These are phyloP conservation scores for Periophthalmus modestus DNA, from an alignment of 2,113 vertebrate species.

Conservation along the genomic window DNA sequence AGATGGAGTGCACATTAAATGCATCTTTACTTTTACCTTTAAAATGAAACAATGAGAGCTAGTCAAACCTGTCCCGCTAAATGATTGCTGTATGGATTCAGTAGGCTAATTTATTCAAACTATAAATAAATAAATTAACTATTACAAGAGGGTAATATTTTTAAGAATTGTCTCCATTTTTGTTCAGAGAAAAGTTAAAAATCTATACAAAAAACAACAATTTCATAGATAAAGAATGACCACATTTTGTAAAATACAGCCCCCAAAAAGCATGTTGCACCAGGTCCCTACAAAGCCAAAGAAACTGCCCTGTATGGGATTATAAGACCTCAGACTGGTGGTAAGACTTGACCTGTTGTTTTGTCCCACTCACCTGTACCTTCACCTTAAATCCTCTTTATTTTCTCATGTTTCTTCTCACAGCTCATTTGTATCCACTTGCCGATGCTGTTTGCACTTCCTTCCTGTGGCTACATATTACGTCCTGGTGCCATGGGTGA, in stretches of 20 bases:
- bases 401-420: not conserved
- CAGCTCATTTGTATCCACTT: slow-evolving; percentile 3
- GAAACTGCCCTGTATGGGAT: not conserved
- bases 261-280: too few species aligned
- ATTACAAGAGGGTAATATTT: too few species aligned
- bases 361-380: not conserved
- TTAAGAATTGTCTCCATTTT: too few species aligned
- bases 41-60: too few species aligned
- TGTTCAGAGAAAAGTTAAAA: too few species aligned
- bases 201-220: too few species aligned
- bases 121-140: too few species aligned
- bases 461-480: slow-evolving; percentile 30
- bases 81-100: too few species aligned
- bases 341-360: slow-evolving; percentile 3
- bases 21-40: slow-evolving; percentile 17
- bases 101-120: too few species aligned
- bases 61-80: too few species aligned
- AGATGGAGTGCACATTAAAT: slow-evolving; percentile 39
- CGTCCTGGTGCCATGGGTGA: slow-evolving; percentile 52
- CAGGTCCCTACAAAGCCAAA: not conserved
- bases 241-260: too few species aligned
- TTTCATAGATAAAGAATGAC: too few species aligned
- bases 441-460: not conserved
- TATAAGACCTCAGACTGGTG: slow-evolving; percentile 2
- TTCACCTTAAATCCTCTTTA: slow-evolving; percentile 3